These are phyloP conservation scores for Bombus difficillimus DNA, from an alignment of 1,140 invertebrate genomes.

Conservation along the genomic window DNA sequence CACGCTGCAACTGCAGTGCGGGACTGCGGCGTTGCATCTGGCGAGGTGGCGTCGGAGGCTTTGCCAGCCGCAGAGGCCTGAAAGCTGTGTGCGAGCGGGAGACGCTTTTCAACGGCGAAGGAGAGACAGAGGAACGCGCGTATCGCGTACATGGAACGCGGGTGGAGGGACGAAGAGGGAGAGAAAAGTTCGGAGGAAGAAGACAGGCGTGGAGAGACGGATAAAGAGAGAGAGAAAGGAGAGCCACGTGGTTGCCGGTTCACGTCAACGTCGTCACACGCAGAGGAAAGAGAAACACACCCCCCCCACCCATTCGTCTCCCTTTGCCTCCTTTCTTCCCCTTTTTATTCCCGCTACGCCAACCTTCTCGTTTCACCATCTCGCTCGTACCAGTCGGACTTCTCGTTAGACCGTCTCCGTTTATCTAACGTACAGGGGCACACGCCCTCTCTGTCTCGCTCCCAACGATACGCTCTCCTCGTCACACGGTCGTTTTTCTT, in stretches of 20 bases:
- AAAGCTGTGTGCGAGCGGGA: conserved; percentile 53
- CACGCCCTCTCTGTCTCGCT: conserved; percentile 5
- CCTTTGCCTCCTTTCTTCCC: conserved; percentile 14
- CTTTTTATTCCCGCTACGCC: neutral
- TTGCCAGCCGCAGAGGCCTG: conserved; percentile 61
- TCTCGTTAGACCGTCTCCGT: neutral
- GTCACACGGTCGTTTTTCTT: neutral
- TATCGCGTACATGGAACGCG: conserved; percentile 1
- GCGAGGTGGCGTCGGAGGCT: conserved; percentile 63
- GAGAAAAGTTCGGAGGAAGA: conserved; percentile 44
- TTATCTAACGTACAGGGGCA: no score
- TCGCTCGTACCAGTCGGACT: neutral
- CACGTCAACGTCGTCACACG: conserved; percentile 65
- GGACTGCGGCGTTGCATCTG: conserved; percentile 74
- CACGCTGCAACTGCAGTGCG: conserved; percentile 76
- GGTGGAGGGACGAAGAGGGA: conserved; percentile 24
- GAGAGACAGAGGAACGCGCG: conserved; percentile 9
- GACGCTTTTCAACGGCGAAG: conserved; percentile 46
- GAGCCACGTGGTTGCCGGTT: conserved; percentile 67
- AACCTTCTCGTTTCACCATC: neutral
- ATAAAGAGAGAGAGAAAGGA: conserved; percentile 51
- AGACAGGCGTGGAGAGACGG: conserved; percentile 45
- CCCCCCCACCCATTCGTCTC: conserved; percentile 27
- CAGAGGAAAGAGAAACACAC: conserved; percentile 55
- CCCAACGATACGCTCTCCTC: neutral